A percentile compares a stretch with the other conserved stretches of the same genome.
Evolutionary conservation across 2,113 vertebrate genomes (phyloP).

Genomic region (Malurus melanocephalus): DNA sequence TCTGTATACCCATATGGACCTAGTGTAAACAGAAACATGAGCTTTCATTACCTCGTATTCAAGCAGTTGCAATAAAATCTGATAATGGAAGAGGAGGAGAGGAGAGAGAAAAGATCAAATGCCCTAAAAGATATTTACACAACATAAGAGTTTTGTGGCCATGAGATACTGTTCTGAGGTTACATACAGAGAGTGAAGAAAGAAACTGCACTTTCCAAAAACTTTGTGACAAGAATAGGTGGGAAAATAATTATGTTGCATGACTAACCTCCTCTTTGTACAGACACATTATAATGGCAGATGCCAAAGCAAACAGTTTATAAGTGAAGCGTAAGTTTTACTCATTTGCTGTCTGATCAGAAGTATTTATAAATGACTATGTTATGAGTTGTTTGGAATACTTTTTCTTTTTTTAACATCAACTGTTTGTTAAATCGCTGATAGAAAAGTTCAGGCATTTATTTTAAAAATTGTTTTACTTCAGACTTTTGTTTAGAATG

Average conservation of each 20-base stretch:
- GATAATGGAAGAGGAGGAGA: constrained; percentile 63
- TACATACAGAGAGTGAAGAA: constrained; percentile 50
- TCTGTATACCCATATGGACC: constrained; percentile 42
- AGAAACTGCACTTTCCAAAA: constrained; percentile 61
- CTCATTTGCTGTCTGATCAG: constrained; percentile 48
- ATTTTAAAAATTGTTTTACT: not conserved
- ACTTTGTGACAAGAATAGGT: constrained; percentile 47
- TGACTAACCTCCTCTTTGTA: constrained; percentile 48
- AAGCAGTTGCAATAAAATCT: constrained; percentile 63
- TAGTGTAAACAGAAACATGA: constrained; percentile 70
- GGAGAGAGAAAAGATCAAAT: constrained; percentile 65
- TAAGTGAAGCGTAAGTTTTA: constrained; percentile 30
- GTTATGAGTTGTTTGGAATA: constrained; percentile 34
- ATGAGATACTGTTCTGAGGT: constrained; percentile 62
- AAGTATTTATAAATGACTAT: constrained; percentile 49
- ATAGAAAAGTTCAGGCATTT: not conserved
- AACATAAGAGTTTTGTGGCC: constrained; percentile 57
- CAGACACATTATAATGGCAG: constrained; percentile 32
- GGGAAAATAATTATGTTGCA: constrained; percentile 59
- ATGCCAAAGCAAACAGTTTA: constrained; percentile 55
- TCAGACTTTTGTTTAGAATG: not conserved
- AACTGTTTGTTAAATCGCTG: not conserved
- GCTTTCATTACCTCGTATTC: constrained; percentile 57
- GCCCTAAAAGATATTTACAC: constrained; percentile 66
- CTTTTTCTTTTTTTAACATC: constrained; percentile 9